Base-by-base conservation (phyloP, 2,113 vertebrate species). In the Hymenochirus boettgeri region DNA sequence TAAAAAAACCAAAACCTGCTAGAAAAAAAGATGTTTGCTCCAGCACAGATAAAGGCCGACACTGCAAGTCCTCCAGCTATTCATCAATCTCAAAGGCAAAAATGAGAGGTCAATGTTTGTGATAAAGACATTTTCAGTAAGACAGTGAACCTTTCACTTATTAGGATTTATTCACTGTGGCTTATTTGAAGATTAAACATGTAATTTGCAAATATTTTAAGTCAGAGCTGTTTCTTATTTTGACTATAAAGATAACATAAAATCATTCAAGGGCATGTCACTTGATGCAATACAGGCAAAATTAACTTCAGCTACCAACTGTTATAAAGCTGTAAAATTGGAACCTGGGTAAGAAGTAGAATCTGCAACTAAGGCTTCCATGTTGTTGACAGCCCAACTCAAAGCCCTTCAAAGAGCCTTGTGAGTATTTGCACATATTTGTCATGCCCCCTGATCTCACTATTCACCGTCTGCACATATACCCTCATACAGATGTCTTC, bases 41-140 rank as follows among this genome's bases (percentile, higher is more conserved):
- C 12, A 47, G 6, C 33, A n/a, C 54, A 56, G 19, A 31, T 31
- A 48, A 31, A 57, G 25, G 21, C 53, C 21, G 25, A 9, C 8
- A 21, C 46, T 18, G 13, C 26, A 17, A 23, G 31, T 48, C 63
- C 63, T 65, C 63, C 39, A 57, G 63, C 63, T 25, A 65, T 19
- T 11, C 52, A 65, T 65, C 27, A 35, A 65, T 65, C 54, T 65
- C 19, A 48, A 12, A 57, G 7, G 53, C 17, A 6, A 25, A 64
- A 50, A 37, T 50, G 63, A 65, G 54, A 50, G 53, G 42, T 65
- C 54, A 50, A 35, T 37, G 42, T 19, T 50, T 57, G 29, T 65
- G 63, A 65, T 65, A 57, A 65, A 65, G 48, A 54, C 54, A 57
- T 35, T 57, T 57, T 65, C 63, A 65, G 57, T 57, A 65, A 42